phyloP scores from a whole-genome alignment of 2,113 vertebrate genomes.

The Oceanodroma tethys region DNA sequence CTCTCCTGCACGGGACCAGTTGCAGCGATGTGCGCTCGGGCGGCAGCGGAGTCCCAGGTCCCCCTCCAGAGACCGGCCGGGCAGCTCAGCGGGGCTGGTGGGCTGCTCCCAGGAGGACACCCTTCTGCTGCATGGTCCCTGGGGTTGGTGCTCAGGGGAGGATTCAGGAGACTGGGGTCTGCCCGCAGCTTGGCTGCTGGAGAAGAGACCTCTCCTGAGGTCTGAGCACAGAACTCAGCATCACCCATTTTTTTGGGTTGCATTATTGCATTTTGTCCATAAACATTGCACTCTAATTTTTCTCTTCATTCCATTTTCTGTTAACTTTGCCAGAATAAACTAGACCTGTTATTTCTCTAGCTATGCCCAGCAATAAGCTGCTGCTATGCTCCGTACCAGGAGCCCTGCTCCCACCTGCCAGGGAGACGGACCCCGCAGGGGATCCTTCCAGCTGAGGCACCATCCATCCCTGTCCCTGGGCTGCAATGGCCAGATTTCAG shows the following conservation, averaged over 20 bases:
- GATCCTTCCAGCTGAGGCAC: neutral
- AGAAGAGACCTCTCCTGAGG: neutral
- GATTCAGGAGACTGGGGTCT: neutral
- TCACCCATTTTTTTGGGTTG: fast-evolving
- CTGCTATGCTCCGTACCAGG: neutral
- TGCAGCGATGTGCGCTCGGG: fast-evolving
- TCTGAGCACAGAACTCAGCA: neutral
- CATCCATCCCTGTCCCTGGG: neutral
- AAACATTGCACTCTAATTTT: neutral
- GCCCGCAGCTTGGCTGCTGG: neutral
- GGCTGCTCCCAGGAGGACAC: neutral
- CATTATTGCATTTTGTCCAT: neutral
- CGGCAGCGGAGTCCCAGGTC: neutral
- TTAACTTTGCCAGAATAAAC: neutral
- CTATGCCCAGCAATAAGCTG: neutral
- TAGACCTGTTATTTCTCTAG: neutral
- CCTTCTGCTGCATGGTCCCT: neutral
- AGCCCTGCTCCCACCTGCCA: neutral
- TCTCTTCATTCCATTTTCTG: neutral
- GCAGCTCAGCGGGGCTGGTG: fast-evolving
- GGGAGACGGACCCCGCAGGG: fast-evolving
- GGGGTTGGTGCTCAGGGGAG: too few relatives aligned
- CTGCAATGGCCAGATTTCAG: fast-evolving
- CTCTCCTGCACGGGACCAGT: neutral
- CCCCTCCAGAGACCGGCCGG: fast-evolving